These are phyloP conservation scores for Podargus strigoides DNA, from an alignment of 2,797 vertebrate genomes.

Conservation along the genomic window DNA sequence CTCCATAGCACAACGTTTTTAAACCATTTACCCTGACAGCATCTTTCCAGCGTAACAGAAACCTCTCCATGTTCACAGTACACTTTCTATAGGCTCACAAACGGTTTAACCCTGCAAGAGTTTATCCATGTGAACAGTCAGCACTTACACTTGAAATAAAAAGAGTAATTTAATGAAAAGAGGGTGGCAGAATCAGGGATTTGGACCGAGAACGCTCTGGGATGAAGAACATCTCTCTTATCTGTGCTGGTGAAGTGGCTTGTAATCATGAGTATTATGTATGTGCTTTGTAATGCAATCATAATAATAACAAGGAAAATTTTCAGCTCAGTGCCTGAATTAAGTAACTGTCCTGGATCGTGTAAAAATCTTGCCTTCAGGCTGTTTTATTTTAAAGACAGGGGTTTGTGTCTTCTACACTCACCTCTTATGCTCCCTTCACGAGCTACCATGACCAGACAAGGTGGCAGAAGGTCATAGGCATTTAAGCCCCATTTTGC, in stretches of 20 bases:
- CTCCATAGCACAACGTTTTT: background rate
- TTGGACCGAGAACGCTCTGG: background rate
- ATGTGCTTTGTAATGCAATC: background rate
- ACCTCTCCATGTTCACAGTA: background rate
- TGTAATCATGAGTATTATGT: background rate
- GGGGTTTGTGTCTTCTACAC: background rate
- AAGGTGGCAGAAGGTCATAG: background rate
- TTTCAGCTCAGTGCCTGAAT: background rate
- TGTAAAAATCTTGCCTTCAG: background rate
- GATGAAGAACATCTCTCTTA: background rate
- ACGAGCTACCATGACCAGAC: background rate
- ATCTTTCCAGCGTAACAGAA: background rate
- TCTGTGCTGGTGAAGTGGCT: background rate
- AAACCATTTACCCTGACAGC: slow-evolving; percentile 20
- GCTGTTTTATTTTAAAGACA: background rate
- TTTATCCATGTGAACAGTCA: slow-evolving; percentile 5
- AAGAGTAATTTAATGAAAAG: slow-evolving; percentile 24
- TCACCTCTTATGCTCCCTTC: background rate
- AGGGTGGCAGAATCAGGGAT: background rate
- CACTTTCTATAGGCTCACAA: slow-evolving; percentile 3
- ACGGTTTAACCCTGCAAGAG: slow-evolving; percentile 21
- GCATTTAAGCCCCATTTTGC: background rate
- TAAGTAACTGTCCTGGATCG: background rate
- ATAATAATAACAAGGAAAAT: background rate
- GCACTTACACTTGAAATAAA: slow-evolving; percentile 1